Evolutionary conservation across 2,797 vertebrate genomes (phyloP).

Genomic region (Parauchenoglanis punctatus): DNA sequence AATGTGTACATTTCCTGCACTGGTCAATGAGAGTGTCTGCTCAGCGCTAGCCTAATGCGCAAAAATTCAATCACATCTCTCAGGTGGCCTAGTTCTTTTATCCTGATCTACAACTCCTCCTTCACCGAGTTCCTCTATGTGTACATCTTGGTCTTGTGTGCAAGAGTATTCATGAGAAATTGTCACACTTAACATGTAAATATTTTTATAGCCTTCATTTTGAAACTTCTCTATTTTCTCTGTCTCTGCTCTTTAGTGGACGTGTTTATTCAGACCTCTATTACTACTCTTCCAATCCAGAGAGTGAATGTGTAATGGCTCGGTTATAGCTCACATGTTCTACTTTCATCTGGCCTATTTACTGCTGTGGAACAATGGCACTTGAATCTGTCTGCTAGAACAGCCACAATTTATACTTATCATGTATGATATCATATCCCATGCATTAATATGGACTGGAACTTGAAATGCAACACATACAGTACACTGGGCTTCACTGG

Average conservation of each 20-base stretch:
- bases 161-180: background rate
- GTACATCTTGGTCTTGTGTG: background rate
- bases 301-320: slow-evolving; percentile 4
- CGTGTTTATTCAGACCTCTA: background rate
- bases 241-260: background rate
- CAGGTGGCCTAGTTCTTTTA: background rate
- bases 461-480: background rate
- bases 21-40: slow-evolving; percentile 3
- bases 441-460: background rate
- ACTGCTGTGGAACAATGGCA: background rate
- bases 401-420: background rate
- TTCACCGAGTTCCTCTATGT: background rate
- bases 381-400: background rate
- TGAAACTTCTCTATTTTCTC: background rate
- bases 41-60: background rate
- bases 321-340: slow-evolving; percentile 6
- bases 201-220: background rate
- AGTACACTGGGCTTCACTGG: background rate
- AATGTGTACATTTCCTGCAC: background rate
- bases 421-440: background rate
- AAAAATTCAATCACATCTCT: slow-evolving; percentile 6
- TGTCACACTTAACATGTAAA: background rate
- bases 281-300: background rate
- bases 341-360: slow-evolving; percentile 30
- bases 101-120: background rate